phyloP scores from a whole-genome alignment of 2,888 invertebrate species.

The Meteorus colon region DNA sequence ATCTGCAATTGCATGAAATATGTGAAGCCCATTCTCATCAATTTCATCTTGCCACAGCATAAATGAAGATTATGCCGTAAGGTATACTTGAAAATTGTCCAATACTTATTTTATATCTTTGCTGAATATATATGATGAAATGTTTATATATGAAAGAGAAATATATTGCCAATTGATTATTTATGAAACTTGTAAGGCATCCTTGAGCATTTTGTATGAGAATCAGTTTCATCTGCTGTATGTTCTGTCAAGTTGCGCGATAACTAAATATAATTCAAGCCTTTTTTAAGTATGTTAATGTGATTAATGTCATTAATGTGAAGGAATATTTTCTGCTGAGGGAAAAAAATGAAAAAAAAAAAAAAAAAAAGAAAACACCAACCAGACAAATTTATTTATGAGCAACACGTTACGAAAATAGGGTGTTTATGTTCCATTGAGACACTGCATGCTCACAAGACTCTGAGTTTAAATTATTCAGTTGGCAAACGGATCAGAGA shows the following conservation, averaged over 20 bases:
- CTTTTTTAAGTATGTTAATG: not conserved
- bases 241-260: constrained; percentile 1
- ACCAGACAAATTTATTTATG: constrained; percentile 16
- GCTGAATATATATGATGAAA: not conserved
- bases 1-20: constrained; percentile 16
- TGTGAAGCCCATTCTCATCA: not conserved
- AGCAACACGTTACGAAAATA: not conserved
- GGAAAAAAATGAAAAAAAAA: not conserved
- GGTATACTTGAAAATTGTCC: constrained; percentile 53
- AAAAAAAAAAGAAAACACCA: not conserved
- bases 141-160: constrained; percentile 51
- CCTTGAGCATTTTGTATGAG: constrained; percentile 42
- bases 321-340: not conserved
- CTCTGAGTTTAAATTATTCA: constrained; percentile 1
- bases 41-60: constrained; percentile 11
- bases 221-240: constrained; percentile 17
- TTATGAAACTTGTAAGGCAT: constrained; percentile 56
- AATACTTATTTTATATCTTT: constrained; percentile 12
- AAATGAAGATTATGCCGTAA: constrained; percentile 2
- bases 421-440: not conserved
- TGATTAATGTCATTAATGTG: constrained; percentile 8
- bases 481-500: constrained; percentile 9
- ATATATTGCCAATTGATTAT: constrained; percentile 65
- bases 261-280: constrained; percentile 15
- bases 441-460: not conserved